phyloP scores from a whole-genome alignment of 2,888 invertebrate species.

The Rotaria sp. region DNA sequence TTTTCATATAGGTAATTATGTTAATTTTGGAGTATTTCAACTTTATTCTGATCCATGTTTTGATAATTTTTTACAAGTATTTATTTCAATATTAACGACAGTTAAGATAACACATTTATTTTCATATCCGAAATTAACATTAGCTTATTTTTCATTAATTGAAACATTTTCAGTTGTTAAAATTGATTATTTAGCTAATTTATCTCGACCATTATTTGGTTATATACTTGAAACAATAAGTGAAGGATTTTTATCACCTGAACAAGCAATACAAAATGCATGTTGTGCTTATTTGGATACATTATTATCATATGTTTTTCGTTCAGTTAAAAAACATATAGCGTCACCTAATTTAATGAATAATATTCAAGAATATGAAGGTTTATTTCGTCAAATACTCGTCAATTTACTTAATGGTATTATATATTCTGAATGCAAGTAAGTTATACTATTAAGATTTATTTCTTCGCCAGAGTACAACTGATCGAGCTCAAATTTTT shows the following conservation, averaged over 20 bases:
- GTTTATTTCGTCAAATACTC: conserved; percentile 19
- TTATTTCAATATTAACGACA: conserved; percentile 84
- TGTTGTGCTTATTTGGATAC: conserved; percentile 96
- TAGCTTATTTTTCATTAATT: conserved; percentile 86
- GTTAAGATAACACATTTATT: conserved; percentile 81
- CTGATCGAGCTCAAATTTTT: too few relatives aligned
- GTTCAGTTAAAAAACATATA: conserved; percentile 72
- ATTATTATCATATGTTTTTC: conserved; percentile 91
- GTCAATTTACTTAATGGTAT: background rate
- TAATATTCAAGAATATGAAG: background rate
- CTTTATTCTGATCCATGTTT: conserved; percentile 92
- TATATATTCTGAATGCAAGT: conserved; percentile 7
- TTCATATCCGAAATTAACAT: conserved; percentile 92
- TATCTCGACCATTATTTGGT: conserved; percentile 87
- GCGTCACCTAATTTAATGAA: conserved; percentile 41
- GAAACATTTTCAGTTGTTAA: conserved; percentile 94
- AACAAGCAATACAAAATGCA: conserved; percentile 91
- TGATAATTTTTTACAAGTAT: conserved; percentile 86
- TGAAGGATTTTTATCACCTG: conserved; percentile 87
- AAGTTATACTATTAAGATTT: background rate
- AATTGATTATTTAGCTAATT: conserved; percentile 83
- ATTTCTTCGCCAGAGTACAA: too few relatives aligned
- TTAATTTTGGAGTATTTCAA: conserved; percentile 93
- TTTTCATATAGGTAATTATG: conserved; percentile 69
- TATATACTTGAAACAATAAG: conserved; percentile 91